Conservation (phyloP, 2,888 invertebrate species). For the Pollenia amentaria region DNA sequence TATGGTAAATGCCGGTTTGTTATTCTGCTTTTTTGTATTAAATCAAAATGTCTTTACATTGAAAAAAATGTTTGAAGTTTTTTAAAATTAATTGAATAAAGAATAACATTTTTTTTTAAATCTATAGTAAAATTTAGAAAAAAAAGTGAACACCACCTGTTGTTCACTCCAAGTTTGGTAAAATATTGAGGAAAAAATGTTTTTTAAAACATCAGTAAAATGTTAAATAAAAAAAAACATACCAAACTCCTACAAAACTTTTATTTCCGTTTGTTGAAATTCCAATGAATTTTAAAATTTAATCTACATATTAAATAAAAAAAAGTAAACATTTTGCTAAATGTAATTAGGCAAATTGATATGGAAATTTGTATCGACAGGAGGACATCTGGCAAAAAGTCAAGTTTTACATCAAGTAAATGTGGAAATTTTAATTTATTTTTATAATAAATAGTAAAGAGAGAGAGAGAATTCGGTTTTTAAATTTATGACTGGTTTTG, state of each 20-base stretch:
- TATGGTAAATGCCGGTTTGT: neutral
- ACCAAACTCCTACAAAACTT: neutral
- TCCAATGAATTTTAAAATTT: neutral
- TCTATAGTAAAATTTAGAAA: neutral
- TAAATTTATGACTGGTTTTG: no score
- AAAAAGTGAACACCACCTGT: neutral
- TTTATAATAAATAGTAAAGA: no score
- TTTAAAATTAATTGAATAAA: neutral
- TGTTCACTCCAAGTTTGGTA: neutral
- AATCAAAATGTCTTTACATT: conserved; percentile 1
- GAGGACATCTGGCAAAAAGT: no score
- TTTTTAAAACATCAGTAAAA: neutral
- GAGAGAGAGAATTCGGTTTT: no score
- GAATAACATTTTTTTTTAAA: neutral
- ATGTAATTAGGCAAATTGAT: neutral
- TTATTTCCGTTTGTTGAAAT: neutral
- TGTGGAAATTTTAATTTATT: no score
- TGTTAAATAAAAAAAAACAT: neutral
- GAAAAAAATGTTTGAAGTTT: neutral
- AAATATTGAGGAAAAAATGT: no score
- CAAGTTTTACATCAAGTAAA: no score
- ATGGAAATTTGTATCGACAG: neutral
- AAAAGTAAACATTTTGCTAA: conserved; percentile 7
- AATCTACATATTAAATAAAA: neutral
- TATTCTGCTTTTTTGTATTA: neutral